Evolutionary conservation across 2,113 vertebrate species (phyloP).

Genomic region (Ctenodactylus gundi): DNA sequence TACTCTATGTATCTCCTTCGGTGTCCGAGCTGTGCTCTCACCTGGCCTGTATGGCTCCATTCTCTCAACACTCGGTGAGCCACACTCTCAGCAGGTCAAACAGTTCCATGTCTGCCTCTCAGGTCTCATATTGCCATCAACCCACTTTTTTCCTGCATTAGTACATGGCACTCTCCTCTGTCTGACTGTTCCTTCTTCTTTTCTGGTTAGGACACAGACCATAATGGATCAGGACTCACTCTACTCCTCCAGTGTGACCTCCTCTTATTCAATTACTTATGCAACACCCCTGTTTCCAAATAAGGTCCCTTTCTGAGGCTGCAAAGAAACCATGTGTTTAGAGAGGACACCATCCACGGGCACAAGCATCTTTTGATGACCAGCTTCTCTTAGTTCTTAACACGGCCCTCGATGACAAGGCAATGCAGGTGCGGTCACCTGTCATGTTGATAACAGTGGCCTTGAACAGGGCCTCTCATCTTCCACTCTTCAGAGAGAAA

Average conservation of each 20-base stretch:
- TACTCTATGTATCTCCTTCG: fast-evolving
- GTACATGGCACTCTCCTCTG: fast-evolving
- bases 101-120: background rate
- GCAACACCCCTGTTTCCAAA: background rate
- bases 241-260: background rate
- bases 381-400: background rate
- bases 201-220: background rate
- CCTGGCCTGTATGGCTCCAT: too few relatives aligned
- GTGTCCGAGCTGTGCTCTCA: too few relatives aligned
- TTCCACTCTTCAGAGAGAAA: background rate
- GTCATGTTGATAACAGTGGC: background rate
- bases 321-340: background rate
- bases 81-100: background rate
- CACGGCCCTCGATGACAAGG: background rate
- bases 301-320: background rate
- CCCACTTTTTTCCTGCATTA: background rate
- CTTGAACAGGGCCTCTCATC: background rate
- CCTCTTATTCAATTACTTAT: background rate
- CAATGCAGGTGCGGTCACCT: background rate
- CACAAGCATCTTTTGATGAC: background rate
- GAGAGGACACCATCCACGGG: background rate
- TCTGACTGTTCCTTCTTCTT: background rate
- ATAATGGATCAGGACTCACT: background rate
- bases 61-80: too few relatives aligned
- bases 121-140: background rate